Conservation (phyloP, 2,888 invertebrate genomes). For the Pycnomerus fuliginosus region DNA sequence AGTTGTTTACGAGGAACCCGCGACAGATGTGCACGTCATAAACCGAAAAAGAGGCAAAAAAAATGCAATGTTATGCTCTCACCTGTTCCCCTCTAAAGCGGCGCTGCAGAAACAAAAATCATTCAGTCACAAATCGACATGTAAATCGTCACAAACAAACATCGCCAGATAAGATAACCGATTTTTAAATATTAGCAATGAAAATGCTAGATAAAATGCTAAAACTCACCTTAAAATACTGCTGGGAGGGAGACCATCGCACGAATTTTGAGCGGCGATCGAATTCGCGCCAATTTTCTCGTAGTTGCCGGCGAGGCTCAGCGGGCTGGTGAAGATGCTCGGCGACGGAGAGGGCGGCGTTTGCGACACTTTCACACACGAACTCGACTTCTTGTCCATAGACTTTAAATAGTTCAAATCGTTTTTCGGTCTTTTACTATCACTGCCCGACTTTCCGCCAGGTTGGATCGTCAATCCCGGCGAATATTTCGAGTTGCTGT, state of each 20-base stretch:
- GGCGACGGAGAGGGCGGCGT: slow-evolving; percentile 35
- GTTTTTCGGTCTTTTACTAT: slow-evolving; percentile 31
- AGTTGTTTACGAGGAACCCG: no score
- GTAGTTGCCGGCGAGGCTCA: slow-evolving; percentile 49
- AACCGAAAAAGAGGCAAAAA: slow-evolving; percentile 1
- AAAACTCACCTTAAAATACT: slow-evolving; percentile 54
- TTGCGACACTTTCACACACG: slow-evolving; percentile 38
- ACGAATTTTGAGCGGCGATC: slow-evolving; percentile 20
- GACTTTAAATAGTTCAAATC: slow-evolving; percentile 38
- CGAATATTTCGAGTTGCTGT: slow-evolving; percentile 42
- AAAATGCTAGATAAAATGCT: neutral
- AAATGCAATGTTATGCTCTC: slow-evolving; percentile 31
- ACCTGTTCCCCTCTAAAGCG: slow-evolving; percentile 72
- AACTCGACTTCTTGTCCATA: slow-evolving; percentile 25
- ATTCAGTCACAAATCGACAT: slow-evolving; percentile 13
- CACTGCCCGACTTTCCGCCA: slow-evolving; percentile 36
- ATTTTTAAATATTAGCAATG: neutral
- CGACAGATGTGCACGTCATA: no score
- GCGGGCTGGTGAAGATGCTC: slow-evolving; percentile 51
- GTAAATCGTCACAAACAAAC: slow-evolving; percentile 12
- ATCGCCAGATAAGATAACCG: slow-evolving; percentile 22
- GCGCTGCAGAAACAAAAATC: slow-evolving; percentile 55
- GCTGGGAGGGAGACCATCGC: slow-evolving; percentile 51
- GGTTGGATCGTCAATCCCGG: slow-evolving; percentile 45
- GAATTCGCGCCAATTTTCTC: slow-evolving; percentile 32